Conservation (phyloP, 2,888 invertebrate species). For the Sesia bembeciformis region DNA sequence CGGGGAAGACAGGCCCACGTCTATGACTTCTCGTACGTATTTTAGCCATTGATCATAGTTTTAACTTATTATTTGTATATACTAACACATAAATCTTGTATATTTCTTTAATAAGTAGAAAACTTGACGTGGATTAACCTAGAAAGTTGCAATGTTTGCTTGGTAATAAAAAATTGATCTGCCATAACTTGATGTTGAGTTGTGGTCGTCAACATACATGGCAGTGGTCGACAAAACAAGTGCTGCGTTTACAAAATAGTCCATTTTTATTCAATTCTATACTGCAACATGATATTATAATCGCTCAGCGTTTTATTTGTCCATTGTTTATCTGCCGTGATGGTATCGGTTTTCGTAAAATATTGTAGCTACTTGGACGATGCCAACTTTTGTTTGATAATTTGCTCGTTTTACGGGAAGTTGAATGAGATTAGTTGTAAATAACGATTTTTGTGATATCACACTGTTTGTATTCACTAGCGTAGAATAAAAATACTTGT, state of each 20-base stretch:
- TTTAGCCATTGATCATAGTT: constrained; percentile 31
- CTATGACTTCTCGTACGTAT: constrained; percentile 73
- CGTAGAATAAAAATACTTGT: no score
- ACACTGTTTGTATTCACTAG: constrained; percentile 14
- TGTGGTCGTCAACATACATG: not conserved
- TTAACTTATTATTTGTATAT: constrained; percentile 26
- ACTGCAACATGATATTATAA: not conserved
- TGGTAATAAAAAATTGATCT: constrained; percentile 29
- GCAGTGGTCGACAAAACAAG: not conserved
- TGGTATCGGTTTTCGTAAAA: not conserved
- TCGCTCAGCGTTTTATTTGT: not conserved
- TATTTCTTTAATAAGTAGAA: constrained; percentile 22
- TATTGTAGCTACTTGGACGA: not conserved
- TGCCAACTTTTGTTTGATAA: not conserved
- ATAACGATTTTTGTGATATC: constrained; percentile 2
- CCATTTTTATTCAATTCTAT: not conserved
- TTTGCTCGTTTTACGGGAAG: constrained; percentile 5
- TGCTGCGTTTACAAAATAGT: not conserved
- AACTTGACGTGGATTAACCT: constrained; percentile 36
- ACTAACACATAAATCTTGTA: constrained; percentile 14
- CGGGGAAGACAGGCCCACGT: constrained; percentile 66
- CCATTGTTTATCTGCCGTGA: not conserved
- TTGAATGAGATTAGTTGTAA: constrained; percentile 11
- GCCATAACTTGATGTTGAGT: constrained; percentile 24
- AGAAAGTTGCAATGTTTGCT: constrained; percentile 36